Base-by-base conservation (phyloP, 2,113 vertebrate genomes). In the Turdus rufiventris region DNA sequence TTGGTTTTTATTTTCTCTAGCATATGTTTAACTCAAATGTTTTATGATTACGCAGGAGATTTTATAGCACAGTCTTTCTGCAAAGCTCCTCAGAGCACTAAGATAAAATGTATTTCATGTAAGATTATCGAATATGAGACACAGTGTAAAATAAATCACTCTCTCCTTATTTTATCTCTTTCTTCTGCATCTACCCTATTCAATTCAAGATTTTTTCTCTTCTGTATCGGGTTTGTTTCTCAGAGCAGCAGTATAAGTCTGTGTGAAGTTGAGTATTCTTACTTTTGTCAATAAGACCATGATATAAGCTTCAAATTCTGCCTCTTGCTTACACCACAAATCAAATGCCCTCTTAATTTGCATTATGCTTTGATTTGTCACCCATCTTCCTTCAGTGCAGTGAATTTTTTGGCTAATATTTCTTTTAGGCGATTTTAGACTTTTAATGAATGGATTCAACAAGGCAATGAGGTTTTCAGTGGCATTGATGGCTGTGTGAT, bases 401-500 rank as follows among this genome's bases (percentile, higher is more conserved):
- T 68, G 40, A 57, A 4, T 6, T 34, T 92, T 68, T 75, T 53
- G 13, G 29, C 31, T 77, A 57, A 31, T 9, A n/a, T 53, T 86
- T 87, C 36, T 85, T 73, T 62, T 42, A 31, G 42, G 66, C 9
- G 47, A 54, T 50, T 94, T 56, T n/a, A 63, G 67, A 57, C n/a
- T 70, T 60, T 62, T 78, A 26, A 23, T 76, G 50, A 72, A 80
- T 21, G 9, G 34, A 58, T 60, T 88, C 62, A 40, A 66, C 10
- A 43, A 54, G 87, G 29, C 62, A 84, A 24, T 28, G 36, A 83
- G 19, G 8, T 61, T 81, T 92, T 62, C 58, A 53, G 56, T 50
- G 31, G 43, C 65, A n/a, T 0, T 0, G 0, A 33, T 0, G 12
- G 14, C n/a, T 71, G 36, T 0, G 1, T 34, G 60, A 26, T 65